Conservation (phyloP, 2,888 invertebrate species). For the Itoplectis maculator region DNA sequence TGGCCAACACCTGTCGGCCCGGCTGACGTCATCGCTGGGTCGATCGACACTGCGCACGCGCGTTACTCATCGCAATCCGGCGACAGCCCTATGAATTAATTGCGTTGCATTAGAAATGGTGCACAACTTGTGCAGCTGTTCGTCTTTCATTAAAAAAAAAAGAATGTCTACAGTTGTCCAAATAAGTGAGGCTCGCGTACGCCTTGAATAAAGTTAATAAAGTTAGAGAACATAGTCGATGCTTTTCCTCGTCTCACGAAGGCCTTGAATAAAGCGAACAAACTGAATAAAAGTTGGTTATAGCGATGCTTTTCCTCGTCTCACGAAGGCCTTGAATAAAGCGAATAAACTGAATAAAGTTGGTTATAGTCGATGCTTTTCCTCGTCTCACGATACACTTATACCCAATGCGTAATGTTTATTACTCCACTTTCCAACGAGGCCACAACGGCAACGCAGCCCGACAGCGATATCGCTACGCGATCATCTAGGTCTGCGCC, state of each 20-base stretch:
- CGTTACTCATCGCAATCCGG: constrained; percentile 60
- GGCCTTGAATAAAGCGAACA: too few relatives aligned
- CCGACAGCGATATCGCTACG: constrained; percentile 47
- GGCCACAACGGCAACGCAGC: constrained; percentile 29
- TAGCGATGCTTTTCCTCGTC: too few relatives aligned
- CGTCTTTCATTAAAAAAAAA: constrained; percentile 7
- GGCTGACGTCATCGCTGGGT: constrained; percentile 71
- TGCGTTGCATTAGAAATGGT: background rate
- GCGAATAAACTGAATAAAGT: too few relatives aligned
- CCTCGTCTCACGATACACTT: constrained; percentile 8
- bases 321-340: background rate
- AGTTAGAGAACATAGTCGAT: too few relatives aligned
- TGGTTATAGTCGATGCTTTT: constrained; percentile 21
- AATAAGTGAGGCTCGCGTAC: background rate
- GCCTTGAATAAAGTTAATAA: too few relatives aligned
- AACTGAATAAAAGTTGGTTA: too few relatives aligned
- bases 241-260: too few relatives aligned
- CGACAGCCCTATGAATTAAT: constrained; percentile 22
- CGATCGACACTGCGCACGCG: constrained; percentile 62
- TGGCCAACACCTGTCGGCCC: constrained; percentile 71
- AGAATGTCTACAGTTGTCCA: background rate
- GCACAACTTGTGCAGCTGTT: constrained; percentile 11
- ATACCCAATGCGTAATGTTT: constrained; percentile 9
- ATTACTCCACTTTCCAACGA: constrained; percentile 65
- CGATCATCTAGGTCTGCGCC: constrained; percentile 60